These are phyloP conservation scores for Saccostrea cuccullata DNA, from an alignment of 1,140 invertebrate genomes.

Conservation along the genomic window DNA sequence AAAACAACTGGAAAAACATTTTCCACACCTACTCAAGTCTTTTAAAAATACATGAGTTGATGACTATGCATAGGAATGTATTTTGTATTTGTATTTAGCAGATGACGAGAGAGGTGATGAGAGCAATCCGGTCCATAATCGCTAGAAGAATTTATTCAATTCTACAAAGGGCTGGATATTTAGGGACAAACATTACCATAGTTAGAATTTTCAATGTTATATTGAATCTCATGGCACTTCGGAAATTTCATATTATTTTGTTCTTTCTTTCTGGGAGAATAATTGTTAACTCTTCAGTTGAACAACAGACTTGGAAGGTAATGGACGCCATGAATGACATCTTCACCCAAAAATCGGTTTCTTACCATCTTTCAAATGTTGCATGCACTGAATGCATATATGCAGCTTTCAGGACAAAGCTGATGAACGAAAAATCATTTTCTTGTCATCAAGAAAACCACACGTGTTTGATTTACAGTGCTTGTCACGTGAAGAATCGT, in stretches of 20 bases:
- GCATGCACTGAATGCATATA: neutral
- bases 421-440: neutral
- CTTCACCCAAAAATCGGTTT: neutral
- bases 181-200: too few relatives aligned
- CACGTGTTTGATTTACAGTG: neutral
- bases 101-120: too few relatives aligned
- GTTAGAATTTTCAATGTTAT: neutral
- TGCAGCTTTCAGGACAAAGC: neutral
- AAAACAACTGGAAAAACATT: too few relatives aligned
- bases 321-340: neutral
- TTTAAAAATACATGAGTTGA: too few relatives aligned
- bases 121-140: too few relatives aligned
- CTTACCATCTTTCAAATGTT: too few relatives aligned
- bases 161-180: too few relatives aligned
- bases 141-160: too few relatives aligned
- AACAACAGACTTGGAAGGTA: neutral
- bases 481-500: neutral
- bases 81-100: too few relatives aligned
- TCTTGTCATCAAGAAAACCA: neutral
- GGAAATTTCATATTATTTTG: neutral
- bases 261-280: neutral
- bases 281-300: neutral
- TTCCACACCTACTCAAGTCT: too few relatives aligned
- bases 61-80: too few relatives aligned
- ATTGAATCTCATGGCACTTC: neutral